Evolutionary conservation across 2,888 invertebrate species (phyloP).

Genomic region (Agrochola lota): DNA sequence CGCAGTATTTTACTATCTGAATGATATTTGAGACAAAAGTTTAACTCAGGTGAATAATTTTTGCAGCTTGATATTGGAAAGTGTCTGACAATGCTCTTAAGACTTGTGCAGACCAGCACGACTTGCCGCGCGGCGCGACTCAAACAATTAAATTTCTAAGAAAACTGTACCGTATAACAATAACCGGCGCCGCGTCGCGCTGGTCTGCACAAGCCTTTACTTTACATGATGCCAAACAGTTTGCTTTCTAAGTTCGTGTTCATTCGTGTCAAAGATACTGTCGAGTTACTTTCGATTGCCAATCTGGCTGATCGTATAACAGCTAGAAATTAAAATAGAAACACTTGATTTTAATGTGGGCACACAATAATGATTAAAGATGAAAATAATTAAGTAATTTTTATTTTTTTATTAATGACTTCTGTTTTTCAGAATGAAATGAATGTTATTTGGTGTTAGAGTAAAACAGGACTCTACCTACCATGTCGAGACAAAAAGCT

Average conservation of each 20-base stretch:
- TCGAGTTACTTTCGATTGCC: neutral
- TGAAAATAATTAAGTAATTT: no score
- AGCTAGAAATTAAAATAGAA: neutral
- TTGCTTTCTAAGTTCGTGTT: neutral
- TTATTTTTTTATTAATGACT: neutral
- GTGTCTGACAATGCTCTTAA: neutral
- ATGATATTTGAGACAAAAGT: neutral
- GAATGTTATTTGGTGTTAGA: neutral
- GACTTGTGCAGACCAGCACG: no score
- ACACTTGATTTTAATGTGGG: neutral
- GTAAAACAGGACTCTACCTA: neutral
- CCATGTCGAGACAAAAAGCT: neutral
- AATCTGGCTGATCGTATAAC: neutral
- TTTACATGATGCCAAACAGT: neutral
- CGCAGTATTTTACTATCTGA: neutral
- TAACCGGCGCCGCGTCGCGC: no score
- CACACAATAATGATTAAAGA: neutral
- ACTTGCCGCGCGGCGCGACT: no score
- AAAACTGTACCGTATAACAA: no score
- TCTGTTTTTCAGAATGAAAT: conserved; percentile 1
- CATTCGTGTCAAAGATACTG: neutral
- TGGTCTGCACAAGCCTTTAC: no score
- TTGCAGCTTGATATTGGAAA: neutral
- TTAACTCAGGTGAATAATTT: neutral
- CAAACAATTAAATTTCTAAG: no score